These are phyloP conservation scores for Zaprionus kolodkinae DNA, from an alignment of 1,140 invertebrate genomes.

Conservation along the genomic window DNA sequence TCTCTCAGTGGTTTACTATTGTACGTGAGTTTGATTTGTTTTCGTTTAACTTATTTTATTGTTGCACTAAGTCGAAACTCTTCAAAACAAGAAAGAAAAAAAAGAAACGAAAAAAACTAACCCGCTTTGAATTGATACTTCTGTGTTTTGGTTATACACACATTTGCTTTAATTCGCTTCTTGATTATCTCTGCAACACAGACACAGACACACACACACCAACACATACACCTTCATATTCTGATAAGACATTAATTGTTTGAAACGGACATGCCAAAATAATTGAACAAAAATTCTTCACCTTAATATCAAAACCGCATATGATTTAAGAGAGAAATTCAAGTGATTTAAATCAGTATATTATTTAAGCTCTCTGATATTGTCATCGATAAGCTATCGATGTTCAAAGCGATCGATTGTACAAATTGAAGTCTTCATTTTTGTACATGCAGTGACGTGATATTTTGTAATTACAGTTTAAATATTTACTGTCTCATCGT, in stretches of 20 bases:
- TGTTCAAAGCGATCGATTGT: neutral
- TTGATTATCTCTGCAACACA: constrained; percentile 47
- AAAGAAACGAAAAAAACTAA: neutral
- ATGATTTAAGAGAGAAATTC: neutral
- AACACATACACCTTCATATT: constrained; percentile 40
- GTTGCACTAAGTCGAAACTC: constrained; percentile 48
- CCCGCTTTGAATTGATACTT: constrained; percentile 11
- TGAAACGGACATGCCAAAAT: constrained; percentile 70
- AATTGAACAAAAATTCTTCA: constrained; percentile 16
- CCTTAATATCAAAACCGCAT: neutral
- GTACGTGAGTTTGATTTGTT: constrained; percentile 52
- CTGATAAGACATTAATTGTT: constrained; percentile 78
- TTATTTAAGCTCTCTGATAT: neutral
- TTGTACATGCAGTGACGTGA: neutral
- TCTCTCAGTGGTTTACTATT: constrained; percentile 38
- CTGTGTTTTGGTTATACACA: constrained; percentile 14
- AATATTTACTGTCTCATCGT: constrained; percentile 4
- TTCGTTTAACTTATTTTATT: constrained; percentile 61
- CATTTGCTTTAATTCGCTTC: constrained; percentile 35
- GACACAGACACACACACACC: constrained; percentile 26
- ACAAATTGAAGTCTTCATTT: neutral
- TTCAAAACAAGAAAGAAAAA: constrained; percentile 16
- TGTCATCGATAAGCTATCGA: constrained; percentile 2
- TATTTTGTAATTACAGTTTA: constrained; percentile 1
- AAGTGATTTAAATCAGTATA: neutral